Percentiles rank a stretch among this genome's conserved stretches.
phyloP scores from a whole-genome alignment of 2,888 invertebrate genomes.

The Drosophila multiciliata region DNA sequence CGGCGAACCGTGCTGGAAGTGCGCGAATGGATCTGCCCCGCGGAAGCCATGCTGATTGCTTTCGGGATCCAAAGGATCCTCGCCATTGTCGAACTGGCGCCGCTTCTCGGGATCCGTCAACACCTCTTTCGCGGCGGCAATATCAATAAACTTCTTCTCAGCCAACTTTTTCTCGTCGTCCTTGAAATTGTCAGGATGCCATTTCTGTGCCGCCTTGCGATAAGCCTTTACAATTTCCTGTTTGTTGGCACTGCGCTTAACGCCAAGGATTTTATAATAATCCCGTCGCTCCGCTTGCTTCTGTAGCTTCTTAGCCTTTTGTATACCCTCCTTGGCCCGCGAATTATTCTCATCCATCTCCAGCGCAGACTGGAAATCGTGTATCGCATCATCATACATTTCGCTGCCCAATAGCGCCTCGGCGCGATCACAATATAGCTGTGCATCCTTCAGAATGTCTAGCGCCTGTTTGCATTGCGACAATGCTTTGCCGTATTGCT shows the following conservation, averaged over 20 bases:
- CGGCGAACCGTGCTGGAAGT: conserved; percentile 93
- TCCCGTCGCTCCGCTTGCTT: conserved; percentile 97
- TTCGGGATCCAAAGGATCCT: conserved; percentile 99
- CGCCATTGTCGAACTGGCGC: conserved; percentile 96
- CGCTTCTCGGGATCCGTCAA: conserved; percentile 96
- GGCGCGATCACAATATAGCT: conserved; percentile 94
- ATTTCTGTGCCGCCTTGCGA: conserved; percentile 97
- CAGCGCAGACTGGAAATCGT: conserved; percentile 93
- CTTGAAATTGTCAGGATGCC: conserved; percentile 98
- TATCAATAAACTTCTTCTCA: conserved; percentile 98
- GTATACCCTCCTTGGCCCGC: conserved; percentile 95
- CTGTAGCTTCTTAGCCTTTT: conserved; percentile 94
- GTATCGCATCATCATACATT: conserved; percentile 96
- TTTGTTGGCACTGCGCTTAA: conserved; percentile 95
- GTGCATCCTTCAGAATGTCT: conserved; percentile 90
- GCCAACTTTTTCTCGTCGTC: conserved; percentile 96
- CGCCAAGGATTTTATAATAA: conserved; percentile 95
- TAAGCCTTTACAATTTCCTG: conserved; percentile 98
- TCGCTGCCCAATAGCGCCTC: conserved; percentile 96
- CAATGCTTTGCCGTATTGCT: conserved; percentile 90
- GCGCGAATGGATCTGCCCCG: conserved; percentile 91
- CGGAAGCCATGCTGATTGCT: conserved; percentile 86
- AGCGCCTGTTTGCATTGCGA: conserved; percentile 92
- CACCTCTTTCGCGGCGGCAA: conserved; percentile 99
- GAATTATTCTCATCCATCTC: conserved; percentile 92